Conservation (phyloP, 2,113 vertebrate species). For the Australoheros scitulus region DNA sequence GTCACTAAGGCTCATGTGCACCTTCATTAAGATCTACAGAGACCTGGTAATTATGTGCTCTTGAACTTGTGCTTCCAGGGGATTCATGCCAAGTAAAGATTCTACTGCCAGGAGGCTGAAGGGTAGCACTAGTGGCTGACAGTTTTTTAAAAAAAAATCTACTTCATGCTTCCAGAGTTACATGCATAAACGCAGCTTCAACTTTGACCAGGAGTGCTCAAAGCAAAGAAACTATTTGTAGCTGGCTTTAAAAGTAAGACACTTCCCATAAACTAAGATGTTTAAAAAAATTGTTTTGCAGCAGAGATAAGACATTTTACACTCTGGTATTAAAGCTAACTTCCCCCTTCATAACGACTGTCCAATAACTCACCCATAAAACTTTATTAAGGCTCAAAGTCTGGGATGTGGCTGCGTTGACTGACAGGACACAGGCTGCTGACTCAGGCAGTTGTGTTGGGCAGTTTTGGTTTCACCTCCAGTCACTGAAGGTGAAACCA, state of each 20-base stretch:
- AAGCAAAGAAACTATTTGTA: background rate
- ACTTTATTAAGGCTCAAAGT: slow-evolving; percentile 3
- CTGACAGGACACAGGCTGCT: background rate
- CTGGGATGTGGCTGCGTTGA: background rate
- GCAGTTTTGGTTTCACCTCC: background rate
- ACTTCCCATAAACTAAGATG: background rate
- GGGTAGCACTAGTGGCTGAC: too few relatives aligned
- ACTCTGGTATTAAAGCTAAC: background rate
- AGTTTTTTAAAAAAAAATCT: background rate
- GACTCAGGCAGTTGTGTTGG: background rate
- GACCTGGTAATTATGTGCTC: too few relatives aligned
- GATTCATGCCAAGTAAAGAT: too few relatives aligned
- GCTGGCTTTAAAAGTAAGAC: background rate
- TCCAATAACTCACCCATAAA: background rate
- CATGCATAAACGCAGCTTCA: background rate
- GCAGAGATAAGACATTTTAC: background rate
- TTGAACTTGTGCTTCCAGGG: too few relatives aligned
- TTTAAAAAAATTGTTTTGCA: background rate
- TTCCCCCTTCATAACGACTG: background rate
- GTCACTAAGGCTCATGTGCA: too few relatives aligned
- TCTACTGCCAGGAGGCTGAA: too few relatives aligned
- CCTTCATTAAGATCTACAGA: too few relatives aligned
- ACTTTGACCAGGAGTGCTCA: background rate
- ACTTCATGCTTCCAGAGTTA: background rate
- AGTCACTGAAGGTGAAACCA: background rate